Evolutionary conservation across 2,888 invertebrate genomes (phyloP), one percentile per base, ranked within the genome.

Genomic region (Vandiemenella viatica): DNA sequence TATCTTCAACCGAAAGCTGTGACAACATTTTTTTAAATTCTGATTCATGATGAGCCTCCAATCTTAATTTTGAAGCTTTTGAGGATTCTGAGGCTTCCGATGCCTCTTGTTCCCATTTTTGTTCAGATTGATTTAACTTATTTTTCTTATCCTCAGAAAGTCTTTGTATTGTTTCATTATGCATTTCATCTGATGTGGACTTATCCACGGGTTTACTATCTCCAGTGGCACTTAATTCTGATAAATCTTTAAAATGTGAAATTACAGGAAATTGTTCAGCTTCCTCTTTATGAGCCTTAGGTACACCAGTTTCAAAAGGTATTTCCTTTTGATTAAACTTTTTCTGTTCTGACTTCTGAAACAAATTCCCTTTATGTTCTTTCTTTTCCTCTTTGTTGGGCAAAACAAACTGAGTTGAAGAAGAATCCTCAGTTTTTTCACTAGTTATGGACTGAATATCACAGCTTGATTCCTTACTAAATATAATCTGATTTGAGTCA

Each of bases 51-150:
- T 59, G 58, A 50, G 61, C 62, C 50, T 65, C 62, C 49, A 65
- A 60, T 50, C 62, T 62, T n/a, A 66, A 65, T 23, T 63, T 62
- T 17, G 63, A 59, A 37, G 58, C 55, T 38, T 51, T 55, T 57
- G 63, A 62, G 13, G 61, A 63, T 20, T 60, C 62, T 44, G 47
- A 50, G 23, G 51, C 54, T 43, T 65, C 66, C 13, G 71, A 71
- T 38, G 71, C 69, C 67, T 72, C 68, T 57, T 69, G 59, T 59
- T 72, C 71, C 59, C 72, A 72, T 58, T 68, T 67, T 49, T 69
- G 62, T 56, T 72, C 72, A 45, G 71, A 67, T 52, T 68, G 60
- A 52, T 63, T 63, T 41, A 69, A 58, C 61, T 69, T 70, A 50
- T 61, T 62, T 53, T 67, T 67, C 10, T 53, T 55, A 60, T 66